These are phyloP conservation scores for Brachyhypopomus occidentalis DNA, from an alignment of 2,113 vertebrate species.

Conservation along the genomic window DNA sequence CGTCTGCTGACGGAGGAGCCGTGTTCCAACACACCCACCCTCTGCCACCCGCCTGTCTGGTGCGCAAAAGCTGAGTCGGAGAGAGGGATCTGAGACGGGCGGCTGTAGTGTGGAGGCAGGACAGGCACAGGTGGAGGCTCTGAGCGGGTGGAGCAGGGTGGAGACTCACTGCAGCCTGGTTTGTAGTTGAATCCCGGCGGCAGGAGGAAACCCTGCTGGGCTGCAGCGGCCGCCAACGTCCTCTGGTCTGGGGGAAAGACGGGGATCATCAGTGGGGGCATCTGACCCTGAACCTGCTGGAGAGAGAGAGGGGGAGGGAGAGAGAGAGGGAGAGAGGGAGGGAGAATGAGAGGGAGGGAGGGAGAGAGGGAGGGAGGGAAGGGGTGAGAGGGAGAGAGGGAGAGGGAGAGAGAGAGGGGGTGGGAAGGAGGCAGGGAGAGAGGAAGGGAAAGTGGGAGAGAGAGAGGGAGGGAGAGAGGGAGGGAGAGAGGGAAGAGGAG, in stretches of 20 bases:
- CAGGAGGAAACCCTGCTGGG: conserved; percentile 97
- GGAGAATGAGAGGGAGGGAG: conserved; percentile 45
- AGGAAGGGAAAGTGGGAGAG: too few species aligned
- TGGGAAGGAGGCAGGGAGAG: too few species aligned
- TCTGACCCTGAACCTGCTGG: conserved; percentile 98
- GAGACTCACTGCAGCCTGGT: conserved; percentile 95
- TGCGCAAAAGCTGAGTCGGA: too few species aligned
- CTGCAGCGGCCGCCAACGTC: conserved; percentile 93
- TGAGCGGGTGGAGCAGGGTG: background rate
- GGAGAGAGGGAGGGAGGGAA: too few species aligned
- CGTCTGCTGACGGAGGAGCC: too few species aligned
- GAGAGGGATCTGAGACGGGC: background rate
- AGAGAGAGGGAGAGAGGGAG: background rate
- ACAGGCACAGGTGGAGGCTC: background rate
- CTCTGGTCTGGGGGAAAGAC: conserved; percentile 97
- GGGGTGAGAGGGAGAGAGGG: too few species aligned
- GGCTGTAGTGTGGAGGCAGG: background rate
- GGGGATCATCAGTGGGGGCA: conserved; percentile 97
- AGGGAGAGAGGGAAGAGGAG: background rate
- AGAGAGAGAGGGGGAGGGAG: conserved; percentile 47
- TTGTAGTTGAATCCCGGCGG: conserved; percentile 99
- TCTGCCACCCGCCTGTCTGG: too few species aligned
- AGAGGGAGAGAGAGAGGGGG: background rate
- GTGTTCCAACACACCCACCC: background rate
- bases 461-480: too few species aligned